Conservation (phyloP, 2,888 invertebrate genomes). For the Lepidochrysops patricia region DNA sequence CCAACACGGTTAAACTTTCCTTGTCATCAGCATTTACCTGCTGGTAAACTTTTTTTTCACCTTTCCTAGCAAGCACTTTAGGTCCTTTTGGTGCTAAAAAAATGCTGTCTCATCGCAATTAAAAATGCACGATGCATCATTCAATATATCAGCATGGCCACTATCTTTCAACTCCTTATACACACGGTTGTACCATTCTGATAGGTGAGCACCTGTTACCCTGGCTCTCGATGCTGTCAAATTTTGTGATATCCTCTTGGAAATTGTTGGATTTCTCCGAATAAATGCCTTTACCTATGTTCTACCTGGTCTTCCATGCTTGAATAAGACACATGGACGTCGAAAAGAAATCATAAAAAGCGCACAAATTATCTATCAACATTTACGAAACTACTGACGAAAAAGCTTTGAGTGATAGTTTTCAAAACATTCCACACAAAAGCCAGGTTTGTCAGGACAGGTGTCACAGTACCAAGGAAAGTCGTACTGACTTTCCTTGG, state of each 20-base stretch:
- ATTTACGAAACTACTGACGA: too few relatives aligned
- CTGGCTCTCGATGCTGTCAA: slow-evolving; percentile 25
- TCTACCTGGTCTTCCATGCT: slow-evolving; percentile 20
- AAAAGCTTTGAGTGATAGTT: slow-evolving; percentile 4
- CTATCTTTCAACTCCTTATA: slow-evolving; percentile 21
- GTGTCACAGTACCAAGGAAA: too few relatives aligned
- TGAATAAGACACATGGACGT: slow-evolving; percentile 14
- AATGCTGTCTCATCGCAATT: slow-evolving; percentile 30
- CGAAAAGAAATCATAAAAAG: not conserved
- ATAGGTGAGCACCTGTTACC: slow-evolving; percentile 25
- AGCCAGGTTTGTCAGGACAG: slow-evolving; percentile 20
- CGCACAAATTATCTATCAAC: not conserved
- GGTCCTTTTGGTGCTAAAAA: slow-evolving; percentile 22
- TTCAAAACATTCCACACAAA: slow-evolving; percentile 20
- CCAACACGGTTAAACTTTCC: slow-evolving; percentile 24
- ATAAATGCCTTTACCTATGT: slow-evolving; percentile 22
- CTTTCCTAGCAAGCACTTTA: slow-evolving; percentile 25
- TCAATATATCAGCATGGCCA: slow-evolving; percentile 19
- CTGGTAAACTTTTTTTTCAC: slow-evolving; percentile 27
- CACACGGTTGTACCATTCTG: slow-evolving; percentile 25
- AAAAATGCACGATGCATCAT: slow-evolving; percentile 21
- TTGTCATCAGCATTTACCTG: slow-evolving; percentile 26
- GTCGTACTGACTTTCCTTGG: too few relatives aligned
- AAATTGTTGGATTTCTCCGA: slow-evolving; percentile 24
- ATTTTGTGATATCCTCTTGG: slow-evolving; percentile 27